Conservation (phyloP, 2,888 invertebrate species). For the Ophraella communa region DNA sequence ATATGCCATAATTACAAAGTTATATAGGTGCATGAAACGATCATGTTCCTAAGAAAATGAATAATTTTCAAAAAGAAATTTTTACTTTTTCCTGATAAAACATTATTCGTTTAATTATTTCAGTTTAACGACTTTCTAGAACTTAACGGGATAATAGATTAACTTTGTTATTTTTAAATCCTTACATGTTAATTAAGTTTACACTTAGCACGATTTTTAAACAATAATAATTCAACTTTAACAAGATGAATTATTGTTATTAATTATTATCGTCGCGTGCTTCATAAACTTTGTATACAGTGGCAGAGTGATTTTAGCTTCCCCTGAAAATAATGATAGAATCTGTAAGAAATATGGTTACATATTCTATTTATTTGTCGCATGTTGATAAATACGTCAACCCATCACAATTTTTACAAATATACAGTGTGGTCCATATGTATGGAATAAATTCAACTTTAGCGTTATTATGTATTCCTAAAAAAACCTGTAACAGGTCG, state of each 20-base stretch:
- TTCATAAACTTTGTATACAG: neutral
- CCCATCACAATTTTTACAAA: too few species aligned
- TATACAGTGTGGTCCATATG: too few species aligned
- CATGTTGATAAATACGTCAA: too few species aligned
- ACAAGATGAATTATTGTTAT: neutral
- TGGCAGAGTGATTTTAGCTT: neutral
- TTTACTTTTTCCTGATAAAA: conserved; percentile 5
- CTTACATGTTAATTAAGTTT: neutral
- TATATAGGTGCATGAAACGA: neutral
- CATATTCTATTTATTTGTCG: too few species aligned
- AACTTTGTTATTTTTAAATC: neutral
- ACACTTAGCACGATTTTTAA: neutral
- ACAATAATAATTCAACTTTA: neutral
- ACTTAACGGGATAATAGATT: neutral
- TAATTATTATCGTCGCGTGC: neutral
- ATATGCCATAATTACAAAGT: conserved; percentile 13
- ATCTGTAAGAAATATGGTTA: too few species aligned
- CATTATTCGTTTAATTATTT: neutral
- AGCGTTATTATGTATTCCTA: too few species aligned
- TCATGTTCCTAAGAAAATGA: conserved; percentile 1
- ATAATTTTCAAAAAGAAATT: neutral
- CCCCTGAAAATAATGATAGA: neutral
- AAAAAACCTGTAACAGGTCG: too few species aligned
- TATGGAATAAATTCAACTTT: too few species aligned
- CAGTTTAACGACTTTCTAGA: neutral